Evolutionary conservation across 1,140 invertebrate species (phyloP).

Genomic region (Himalopsyche phryganea): DNA sequence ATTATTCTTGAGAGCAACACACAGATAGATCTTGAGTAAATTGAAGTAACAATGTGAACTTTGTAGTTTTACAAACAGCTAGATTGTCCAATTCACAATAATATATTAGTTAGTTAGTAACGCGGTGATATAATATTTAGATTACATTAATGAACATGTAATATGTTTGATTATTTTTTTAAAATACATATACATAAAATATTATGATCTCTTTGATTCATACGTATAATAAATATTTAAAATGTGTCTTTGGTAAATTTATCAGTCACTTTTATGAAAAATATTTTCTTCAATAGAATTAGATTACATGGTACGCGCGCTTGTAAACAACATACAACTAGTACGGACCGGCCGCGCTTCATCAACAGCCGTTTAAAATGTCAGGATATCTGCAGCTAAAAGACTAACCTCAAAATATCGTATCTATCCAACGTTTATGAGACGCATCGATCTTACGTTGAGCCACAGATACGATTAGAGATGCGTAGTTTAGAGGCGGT

Average conservation of each 20-base stretch:
- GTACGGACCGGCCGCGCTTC: slow-evolving; percentile 29
- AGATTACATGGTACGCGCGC: slow-evolving; percentile 30
- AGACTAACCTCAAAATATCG: too few species aligned
- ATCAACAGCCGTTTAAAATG: not conserved
- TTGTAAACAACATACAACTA: slow-evolving; percentile 26
- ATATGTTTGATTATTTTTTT: slow-evolving; percentile 21
- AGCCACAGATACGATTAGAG: too few species aligned
- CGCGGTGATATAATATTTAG: slow-evolving; percentile 2
- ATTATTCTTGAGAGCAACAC: too few species aligned
- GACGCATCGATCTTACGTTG: too few species aligned
- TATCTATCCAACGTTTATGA: too few species aligned
- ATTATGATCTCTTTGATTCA: slow-evolving; percentile 30
- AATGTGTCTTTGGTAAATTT: slow-evolving; percentile 31
- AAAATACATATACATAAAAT: slow-evolving; percentile 30
- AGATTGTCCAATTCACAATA: slow-evolving; percentile 34
- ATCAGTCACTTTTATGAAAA: slow-evolving; percentile 35
- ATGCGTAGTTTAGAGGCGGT: too few species aligned
- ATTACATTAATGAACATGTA: slow-evolving; percentile 16
- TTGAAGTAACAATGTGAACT: not conserved
- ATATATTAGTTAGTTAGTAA: slow-evolving; percentile 17
- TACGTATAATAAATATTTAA: slow-evolving; percentile 34
- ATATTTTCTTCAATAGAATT: slow-evolving; percentile 34
- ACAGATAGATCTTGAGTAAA: too few species aligned
- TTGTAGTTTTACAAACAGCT: slow-evolving; percentile 29
- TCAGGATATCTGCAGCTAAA: too few species aligned